Conservation (phyloP, 2,797 vertebrate genomes). For the Apodemus agrarius region DNA sequence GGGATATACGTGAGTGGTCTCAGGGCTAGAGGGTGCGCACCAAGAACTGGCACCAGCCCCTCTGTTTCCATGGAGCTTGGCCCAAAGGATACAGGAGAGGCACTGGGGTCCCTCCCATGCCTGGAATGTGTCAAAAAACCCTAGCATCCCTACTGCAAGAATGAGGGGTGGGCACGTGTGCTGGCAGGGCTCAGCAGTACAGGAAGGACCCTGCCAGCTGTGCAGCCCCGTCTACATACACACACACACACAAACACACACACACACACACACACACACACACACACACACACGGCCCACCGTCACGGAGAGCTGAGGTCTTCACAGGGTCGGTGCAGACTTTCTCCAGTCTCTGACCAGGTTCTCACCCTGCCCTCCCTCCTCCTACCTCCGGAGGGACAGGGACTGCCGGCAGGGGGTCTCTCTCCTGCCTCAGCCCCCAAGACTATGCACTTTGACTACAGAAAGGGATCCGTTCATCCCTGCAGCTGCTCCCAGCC, state of each 20-base stretch:
- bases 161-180: too few relatives aligned
- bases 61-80: too few relatives aligned
- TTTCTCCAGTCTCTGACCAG: background rate
- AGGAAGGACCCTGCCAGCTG: background rate
- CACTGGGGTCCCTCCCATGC: background rate
- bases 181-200: background rate
- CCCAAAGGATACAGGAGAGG: background rate
- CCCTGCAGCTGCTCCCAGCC: too few relatives aligned
- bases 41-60: rapidly evolving
- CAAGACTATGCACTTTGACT: background rate
- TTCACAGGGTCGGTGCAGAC: background rate
- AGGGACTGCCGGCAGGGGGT: background rate
- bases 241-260: background rate
- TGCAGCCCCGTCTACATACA: too few relatives aligned
- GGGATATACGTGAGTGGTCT: rapidly evolving
- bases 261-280: background rate
- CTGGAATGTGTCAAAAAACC: background rate
- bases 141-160: background rate
- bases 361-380: too few relatives aligned
- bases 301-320: too few relatives aligned
- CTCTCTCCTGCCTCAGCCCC: background rate
- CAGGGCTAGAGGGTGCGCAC: too few relatives aligned
- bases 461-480: background rate
- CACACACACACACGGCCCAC: background rate
- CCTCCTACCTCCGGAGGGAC: background rate